Base-by-base conservation (phyloP, 92 coral and sea anemone genomes). In the Anthopleura xanthogrammica region DNA sequence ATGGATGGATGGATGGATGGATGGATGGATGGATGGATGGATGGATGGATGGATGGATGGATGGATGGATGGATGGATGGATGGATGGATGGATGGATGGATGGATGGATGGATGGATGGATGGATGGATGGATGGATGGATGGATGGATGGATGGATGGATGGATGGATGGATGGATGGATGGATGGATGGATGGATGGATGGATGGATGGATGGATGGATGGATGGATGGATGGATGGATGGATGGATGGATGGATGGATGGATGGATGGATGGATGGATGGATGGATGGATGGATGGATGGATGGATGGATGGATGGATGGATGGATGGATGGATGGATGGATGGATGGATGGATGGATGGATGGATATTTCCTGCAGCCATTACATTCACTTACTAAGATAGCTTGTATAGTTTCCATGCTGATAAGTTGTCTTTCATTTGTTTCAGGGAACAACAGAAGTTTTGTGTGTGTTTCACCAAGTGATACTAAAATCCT, bases 401-500 rank as follows among this genome's bases (percentile, higher is more conserved):
- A 80, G 52, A 94, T 79, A 22, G 93, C 83, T 43, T 95, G 94
- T 41, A 94, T 86, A 23, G 91, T 87, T 80, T 86, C 71, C 77
- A 91, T 81, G 52, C 86, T 91, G 48, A 87, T 86, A 41, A 88
- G 82, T 55, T 90, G 92, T 57, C 88, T 89, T 23, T 94, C 98
- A 42, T 87, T 89, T 8, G 92, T 76, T 36, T 91, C 98, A 76
- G 97, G 92, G 52, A 86, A 85, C 50, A 97, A 66, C 50, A 97
- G 80, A 40, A 94, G 74, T 39, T 84, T 94, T 46, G 91, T 79
- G 75, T 97, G 97, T 2, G 93, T 92, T 86, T 97, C 99, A 55
- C 92, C 92, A 62, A 94, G 83, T 4, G 98, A 92, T 41, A 92
- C 95, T 75, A 94, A 23, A 43, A 97, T 86, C 11, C 98, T 92